Evolutionary conservation across 2,888 invertebrate species (phyloP).

Genomic region (Eupithecia pulchellata): DNA sequence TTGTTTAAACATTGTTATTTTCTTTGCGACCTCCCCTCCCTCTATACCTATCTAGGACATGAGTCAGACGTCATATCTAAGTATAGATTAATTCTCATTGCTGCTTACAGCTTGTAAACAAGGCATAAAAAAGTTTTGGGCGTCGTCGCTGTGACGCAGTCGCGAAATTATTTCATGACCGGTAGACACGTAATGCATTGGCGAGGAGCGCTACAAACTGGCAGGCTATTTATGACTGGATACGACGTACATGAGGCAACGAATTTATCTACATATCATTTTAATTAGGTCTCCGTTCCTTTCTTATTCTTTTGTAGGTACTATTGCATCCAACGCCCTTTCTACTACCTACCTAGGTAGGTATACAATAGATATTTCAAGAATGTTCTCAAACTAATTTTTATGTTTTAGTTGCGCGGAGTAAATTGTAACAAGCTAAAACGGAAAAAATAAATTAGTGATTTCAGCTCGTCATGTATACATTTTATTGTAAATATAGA

Average conservation of each 20-base stretch:
- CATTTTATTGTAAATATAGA: too few relatives aligned
- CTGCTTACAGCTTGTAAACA: constrained; percentile 44
- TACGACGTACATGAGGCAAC: neutral
- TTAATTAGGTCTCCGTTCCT: neutral
- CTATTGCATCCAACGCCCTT: neutral
- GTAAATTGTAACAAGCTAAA: too few relatives aligned
- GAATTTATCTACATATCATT: neutral
- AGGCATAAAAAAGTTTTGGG: constrained; percentile 30
- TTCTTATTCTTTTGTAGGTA: neutral
- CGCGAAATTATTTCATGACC: constrained; percentile 53
- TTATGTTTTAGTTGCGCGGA: neutral
- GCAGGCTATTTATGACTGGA: constrained; percentile 3
- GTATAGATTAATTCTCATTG: constrained; percentile 47
- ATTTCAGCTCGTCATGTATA: too few relatives aligned
- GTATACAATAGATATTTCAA: neutral
- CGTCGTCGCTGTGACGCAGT: constrained; percentile 54
- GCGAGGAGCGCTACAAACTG: constrained; percentile 15
- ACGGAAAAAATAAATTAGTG: too few relatives aligned
- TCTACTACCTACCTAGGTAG: too few relatives aligned
- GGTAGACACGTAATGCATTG: constrained; percentile 53
- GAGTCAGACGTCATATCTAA: constrained; percentile 42
- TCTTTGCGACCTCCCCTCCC: constrained; percentile 43
- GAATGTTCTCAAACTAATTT: neutral
- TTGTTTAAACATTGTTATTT: constrained; percentile 75
- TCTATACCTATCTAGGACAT: constrained; percentile 21